Conservation (phyloP, 1,140 invertebrate species). For the Proctacanthus coquilletti region DNA sequence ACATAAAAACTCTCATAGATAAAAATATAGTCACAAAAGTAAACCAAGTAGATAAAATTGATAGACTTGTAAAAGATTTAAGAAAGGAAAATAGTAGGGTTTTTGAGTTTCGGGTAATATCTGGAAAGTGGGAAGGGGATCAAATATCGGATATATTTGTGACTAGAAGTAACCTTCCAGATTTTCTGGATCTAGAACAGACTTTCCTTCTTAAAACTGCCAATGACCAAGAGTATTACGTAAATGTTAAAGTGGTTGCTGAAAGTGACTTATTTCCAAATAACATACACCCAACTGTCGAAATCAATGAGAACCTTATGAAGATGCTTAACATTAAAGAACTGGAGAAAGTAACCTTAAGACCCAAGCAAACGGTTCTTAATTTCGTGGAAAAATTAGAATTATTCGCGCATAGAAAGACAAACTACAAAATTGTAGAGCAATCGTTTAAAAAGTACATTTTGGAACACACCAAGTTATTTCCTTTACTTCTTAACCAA, state of each 20-base stretch:
- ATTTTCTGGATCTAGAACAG: constrained; percentile 21
- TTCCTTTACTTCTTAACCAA: constrained; percentile 42
- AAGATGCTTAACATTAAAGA: constrained; percentile 23
- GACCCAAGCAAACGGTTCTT: constrained; percentile 19
- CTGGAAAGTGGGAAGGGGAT: constrained; percentile 17
- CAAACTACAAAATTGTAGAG: constrained; percentile 32
- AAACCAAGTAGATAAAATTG: constrained; percentile 21
- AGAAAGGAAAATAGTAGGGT: constrained; percentile 15
- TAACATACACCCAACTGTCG: constrained; percentile 23
- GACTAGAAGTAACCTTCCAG: constrained; percentile 17
- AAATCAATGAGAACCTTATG: constrained; percentile 26
- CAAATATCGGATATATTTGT: constrained; percentile 28
- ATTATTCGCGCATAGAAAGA: constrained; percentile 32
- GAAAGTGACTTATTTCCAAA: constrained; percentile 11
- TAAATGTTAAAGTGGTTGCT: constrained; percentile 14
- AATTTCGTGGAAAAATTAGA: constrained; percentile 37
- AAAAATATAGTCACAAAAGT: no score
- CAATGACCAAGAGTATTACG: constrained; percentile 24
- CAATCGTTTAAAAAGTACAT: constrained; percentile 43
- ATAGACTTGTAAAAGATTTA: constrained; percentile 22
- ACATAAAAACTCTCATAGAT: no score
- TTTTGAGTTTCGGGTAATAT: constrained; percentile 24
- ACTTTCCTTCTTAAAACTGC: constrained; percentile 20
- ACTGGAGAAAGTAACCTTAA: constrained; percentile 19
- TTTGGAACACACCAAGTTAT: constrained; percentile 32